Evolutionary conservation across 1,140 invertebrate genomes (phyloP).

Genomic region (Lerema accius): DNA sequence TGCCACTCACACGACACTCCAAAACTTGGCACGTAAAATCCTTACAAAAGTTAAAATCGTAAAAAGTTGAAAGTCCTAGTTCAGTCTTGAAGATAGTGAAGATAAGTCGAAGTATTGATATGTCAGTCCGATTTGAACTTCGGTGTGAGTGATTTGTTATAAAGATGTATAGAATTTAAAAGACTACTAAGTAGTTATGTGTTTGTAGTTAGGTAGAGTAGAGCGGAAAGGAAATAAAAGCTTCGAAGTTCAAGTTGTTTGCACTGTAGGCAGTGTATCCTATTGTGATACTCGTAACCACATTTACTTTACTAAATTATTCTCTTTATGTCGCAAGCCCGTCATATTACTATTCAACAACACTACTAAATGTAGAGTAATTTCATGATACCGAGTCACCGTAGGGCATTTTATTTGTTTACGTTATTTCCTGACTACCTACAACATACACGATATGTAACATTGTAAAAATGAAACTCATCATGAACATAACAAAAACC

Average conservation of each 20-base stretch:
- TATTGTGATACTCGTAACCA: neutral
- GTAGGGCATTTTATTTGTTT: neutral
- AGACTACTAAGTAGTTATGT: slow-evolving; percentile 8
- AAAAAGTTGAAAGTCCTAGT: slow-evolving; percentile 49
- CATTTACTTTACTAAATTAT: neutral
- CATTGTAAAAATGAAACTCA: too few relatives aligned
- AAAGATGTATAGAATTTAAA: slow-evolving; percentile 20
- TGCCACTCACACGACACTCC: slow-evolving; percentile 22
- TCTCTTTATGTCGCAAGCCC: neutral
- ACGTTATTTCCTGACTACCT: neutral
- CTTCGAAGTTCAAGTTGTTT: slow-evolving; percentile 4
- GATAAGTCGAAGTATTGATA: slow-evolving; percentile 60
- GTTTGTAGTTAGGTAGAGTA: slow-evolving; percentile 6
- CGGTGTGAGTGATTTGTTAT: slow-evolving; percentile 10
- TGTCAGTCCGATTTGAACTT: slow-evolving; percentile 55
- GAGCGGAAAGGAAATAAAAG: slow-evolving; percentile 12
- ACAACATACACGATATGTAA: too few relatives aligned
- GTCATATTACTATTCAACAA: neutral
- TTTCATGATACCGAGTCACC: neutral
- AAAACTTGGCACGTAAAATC: slow-evolving; percentile 51
- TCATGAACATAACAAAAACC: too few relatives aligned
- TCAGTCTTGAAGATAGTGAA: slow-evolving; percentile 65
- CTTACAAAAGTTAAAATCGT: slow-evolving; percentile 41
- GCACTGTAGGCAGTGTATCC: neutral
- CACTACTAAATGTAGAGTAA: neutral